Evolutionary conservation across 37 sponge, comb jelly and placozoan species (phyloP).

Genomic region (Oopsacas minuta): DNA sequence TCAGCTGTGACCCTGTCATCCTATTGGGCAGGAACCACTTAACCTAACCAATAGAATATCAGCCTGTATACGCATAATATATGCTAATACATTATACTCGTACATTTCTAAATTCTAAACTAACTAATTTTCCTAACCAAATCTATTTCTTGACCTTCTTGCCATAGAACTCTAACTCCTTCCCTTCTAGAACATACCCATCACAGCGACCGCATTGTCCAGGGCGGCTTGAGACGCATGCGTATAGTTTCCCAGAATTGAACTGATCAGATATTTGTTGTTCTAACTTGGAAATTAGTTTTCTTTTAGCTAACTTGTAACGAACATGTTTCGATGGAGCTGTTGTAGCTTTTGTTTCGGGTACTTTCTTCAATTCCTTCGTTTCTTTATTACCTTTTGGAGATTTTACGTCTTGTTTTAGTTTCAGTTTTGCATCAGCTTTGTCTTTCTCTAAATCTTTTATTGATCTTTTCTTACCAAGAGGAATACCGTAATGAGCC

Average conservation of each 20-base stretch:
- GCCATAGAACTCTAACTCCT: constrained; percentile 89
- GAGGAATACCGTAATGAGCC: constrained; percentile 65
- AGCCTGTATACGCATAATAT: no score
- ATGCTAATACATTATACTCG: no score
- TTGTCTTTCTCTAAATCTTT: not conserved
- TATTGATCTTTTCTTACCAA: constrained; percentile 55
- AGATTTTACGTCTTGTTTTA: not conserved
- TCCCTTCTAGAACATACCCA: constrained; percentile 93
- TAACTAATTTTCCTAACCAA: no score
- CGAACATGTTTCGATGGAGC: not conserved
- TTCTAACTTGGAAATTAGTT: constrained; percentile 57
- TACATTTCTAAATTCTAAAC: no score
- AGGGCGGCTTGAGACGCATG: constrained; percentile 85
- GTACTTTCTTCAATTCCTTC: not conserved
- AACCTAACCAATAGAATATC: no score
- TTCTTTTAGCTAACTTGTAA: constrained; percentile 52
- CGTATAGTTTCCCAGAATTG: constrained; percentile 79
- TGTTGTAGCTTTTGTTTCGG: not conserved
- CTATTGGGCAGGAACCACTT: no score
- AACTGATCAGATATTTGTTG: constrained; percentile 89
- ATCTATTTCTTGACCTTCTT: constrained; percentile 58
- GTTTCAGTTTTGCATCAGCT: not conserved
- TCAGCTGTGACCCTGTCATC: no score
- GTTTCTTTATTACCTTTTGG: not conserved
- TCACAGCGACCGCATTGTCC: constrained; percentile 96